Evolutionary conservation across 2,797 vertebrate species (phyloP), one percentile per base, ranked within the genome.

Genomic region (Miichthys miiuy): DNA sequence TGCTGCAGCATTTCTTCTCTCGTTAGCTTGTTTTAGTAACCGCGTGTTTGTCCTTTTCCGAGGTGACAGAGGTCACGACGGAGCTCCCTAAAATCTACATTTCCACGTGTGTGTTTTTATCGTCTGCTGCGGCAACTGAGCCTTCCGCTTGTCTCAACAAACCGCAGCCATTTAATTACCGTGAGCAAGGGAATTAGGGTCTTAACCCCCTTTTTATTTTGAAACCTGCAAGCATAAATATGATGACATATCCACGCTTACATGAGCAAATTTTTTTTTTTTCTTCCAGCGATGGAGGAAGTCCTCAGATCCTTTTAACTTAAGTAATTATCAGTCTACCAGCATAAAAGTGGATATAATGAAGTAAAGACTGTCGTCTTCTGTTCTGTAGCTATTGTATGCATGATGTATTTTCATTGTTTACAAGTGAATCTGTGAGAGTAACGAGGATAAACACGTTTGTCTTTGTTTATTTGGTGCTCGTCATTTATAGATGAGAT

Each of bases 1-100:
- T 82, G 62, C 64, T 47, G 30, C 7, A 51, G 34, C 42, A 20
- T 68, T 77, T 69, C 16, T 11, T n/a, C 12, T 42, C 30, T 64
- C 44, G 64, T 64, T 68, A 44, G 38, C 12, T 23, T 3, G 5
- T 42, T 71, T 74, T 34, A 38, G 10, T 44, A 2, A 17, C 25
- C 11, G 1, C 14, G 2, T 4, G 5, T 63, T 41, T 41, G 47
- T 52, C 23, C 12, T 50, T 44, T 42, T 27, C 18, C 6, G 42
- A 60, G 0, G 23, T 38, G 42, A 41, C 50, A 2, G 18, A 21
- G 47, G 34, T 51, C 25, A 44, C 9, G 8, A 23, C 18, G 1
- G 12, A 1, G 5, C 12, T 3, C 25, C 6, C 18, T 20, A n/a
- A n/a, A 55, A 27, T 55, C 55, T 23, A 12, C 2, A 27, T 48